Evolutionary conservation across 2,113 vertebrate genomes (phyloP), one percentile per base, ranked within the genome.

Genomic region (Limnothrissa miodon): DNA sequence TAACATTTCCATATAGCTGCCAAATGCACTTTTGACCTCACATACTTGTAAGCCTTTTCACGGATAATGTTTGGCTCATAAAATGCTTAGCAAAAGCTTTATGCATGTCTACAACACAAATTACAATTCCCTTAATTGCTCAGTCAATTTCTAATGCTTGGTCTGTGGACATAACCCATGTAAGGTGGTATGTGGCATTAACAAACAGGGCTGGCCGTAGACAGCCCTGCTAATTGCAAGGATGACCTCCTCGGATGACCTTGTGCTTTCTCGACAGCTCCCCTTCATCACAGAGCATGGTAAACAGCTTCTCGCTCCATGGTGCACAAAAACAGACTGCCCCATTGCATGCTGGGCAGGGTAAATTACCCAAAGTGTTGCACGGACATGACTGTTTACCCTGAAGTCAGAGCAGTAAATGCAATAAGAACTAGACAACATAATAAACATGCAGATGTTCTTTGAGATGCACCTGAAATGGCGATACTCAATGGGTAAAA

Each of bases 351-450:
- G 36, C 42, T 80, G 74, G 56, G 33, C 66, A 21, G 66, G 15
- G 33, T 74, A 51, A 84, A 84, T 81, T 44, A 84, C 46, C 9
- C 21, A n/a, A 17, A 81, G 59, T 0, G 13, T 70, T 70, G 79
- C 78, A 33, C 83, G 10, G 39, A 42, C 83, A 62, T 29, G 42
- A 36, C 78, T 84, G 53, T 39, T 17, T 29, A 74, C 66, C 66
- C 66, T 56, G 51, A 56, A 74, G 9, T 13, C 0, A 13, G 0
- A 0, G 66, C 29, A 36, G 66, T 36, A 39, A 36, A 36, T 36
- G 29, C 25, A 25, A 62, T 62, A 10, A 62, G 29, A 2, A 2
- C 29, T 15, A 36, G 66, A 74, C 66, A 74, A 39, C 66, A 36
- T 13, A 74, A 66, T 5, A 66, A 1, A 4, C 15, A 1, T 3